Conservation (phyloP, 2,888 invertebrate genomes). For the Mycalesis mineus region DNA sequence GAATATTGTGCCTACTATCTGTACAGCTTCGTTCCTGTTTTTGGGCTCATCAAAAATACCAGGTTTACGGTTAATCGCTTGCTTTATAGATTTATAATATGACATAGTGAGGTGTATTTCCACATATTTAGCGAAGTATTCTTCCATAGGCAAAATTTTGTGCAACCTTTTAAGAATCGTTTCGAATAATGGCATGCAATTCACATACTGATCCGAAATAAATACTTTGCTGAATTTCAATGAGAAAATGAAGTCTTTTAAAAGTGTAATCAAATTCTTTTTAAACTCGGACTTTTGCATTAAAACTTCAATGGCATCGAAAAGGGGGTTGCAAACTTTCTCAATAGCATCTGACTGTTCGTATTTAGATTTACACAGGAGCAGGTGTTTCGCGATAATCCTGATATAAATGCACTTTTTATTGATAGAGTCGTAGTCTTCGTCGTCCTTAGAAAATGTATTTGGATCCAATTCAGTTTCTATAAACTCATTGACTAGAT, state of each 20-base stretch:
- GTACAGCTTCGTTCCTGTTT: constrained; percentile 37
- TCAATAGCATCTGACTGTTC: constrained; percentile 36
- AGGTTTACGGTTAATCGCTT: constrained; percentile 38
- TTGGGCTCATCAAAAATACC: constrained; percentile 38
- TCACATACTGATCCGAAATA: constrained; percentile 38
- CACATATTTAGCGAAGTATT: constrained; percentile 40
- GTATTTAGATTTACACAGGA: constrained; percentile 39
- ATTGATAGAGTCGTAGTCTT: not conserved
- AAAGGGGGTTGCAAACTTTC: constrained; percentile 38
- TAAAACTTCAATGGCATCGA: constrained; percentile 37
- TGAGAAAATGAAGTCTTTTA: constrained; percentile 36
- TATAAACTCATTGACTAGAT: constrained; percentile 32
- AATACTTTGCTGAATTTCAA: constrained; percentile 46
- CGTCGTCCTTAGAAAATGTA: constrained; percentile 6
- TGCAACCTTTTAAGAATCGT: constrained; percentile 39
- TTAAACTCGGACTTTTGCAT: constrained; percentile 16
- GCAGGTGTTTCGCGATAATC: constrained; percentile 45
- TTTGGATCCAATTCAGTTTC: constrained; percentile 30
- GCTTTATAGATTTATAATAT: constrained; percentile 47
- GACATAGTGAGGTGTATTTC: constrained; percentile 48
- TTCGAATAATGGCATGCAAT: constrained; percentile 44
- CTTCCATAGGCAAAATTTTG: constrained; percentile 41
- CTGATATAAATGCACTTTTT: constrained; percentile 33
- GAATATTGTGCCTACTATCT: constrained; percentile 44
- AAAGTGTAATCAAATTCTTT: constrained; percentile 12